Evolutionary conservation across 2,797 vertebrate genomes (phyloP).

Genomic region (Dendrocincla fuliginosa): DNA sequence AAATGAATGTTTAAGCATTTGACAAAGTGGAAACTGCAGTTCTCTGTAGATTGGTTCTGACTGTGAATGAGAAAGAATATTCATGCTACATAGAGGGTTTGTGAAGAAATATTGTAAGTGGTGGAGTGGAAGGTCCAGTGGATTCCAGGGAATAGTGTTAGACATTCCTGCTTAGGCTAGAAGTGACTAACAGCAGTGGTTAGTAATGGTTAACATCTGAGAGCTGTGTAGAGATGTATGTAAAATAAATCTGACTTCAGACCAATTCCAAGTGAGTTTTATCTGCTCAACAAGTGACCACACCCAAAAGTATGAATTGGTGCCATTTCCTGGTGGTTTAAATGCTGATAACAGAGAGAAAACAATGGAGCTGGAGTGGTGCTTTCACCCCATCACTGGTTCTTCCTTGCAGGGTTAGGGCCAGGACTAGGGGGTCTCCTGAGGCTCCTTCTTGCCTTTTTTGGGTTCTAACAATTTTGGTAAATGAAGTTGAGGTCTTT

Average conservation of each 20-base stretch:
- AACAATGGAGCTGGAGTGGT: not conserved
- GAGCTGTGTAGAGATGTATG: not conserved
- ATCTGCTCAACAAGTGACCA: not conserved
- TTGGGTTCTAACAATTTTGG: not conserved
- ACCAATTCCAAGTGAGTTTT: not conserved
- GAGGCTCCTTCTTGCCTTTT: not conserved
- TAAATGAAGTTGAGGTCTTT: not conserved
- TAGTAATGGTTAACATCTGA: not conserved
- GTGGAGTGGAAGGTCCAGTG: not conserved
- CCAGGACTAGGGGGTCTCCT: not conserved
- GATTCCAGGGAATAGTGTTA: not conserved
- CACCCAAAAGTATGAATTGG: not conserved
- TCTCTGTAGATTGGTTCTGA: not conserved
- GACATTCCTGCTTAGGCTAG: not conserved
- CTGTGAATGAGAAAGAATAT: not conserved
- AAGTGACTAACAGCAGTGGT: not conserved
- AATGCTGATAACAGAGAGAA: not conserved
- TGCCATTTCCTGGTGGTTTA: not conserved
- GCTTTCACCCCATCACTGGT: not conserved
- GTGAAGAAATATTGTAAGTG: not conserved
- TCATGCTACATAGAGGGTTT: accelerated
- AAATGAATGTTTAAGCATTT: not conserved
- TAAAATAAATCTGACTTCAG: not conserved
- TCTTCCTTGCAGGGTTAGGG: not conserved
- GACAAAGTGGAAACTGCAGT: constrained; percentile 50